Base-by-base conservation (phyloP, 2,888 invertebrate genomes). In the Ichneumon xanthorius region DNA sequence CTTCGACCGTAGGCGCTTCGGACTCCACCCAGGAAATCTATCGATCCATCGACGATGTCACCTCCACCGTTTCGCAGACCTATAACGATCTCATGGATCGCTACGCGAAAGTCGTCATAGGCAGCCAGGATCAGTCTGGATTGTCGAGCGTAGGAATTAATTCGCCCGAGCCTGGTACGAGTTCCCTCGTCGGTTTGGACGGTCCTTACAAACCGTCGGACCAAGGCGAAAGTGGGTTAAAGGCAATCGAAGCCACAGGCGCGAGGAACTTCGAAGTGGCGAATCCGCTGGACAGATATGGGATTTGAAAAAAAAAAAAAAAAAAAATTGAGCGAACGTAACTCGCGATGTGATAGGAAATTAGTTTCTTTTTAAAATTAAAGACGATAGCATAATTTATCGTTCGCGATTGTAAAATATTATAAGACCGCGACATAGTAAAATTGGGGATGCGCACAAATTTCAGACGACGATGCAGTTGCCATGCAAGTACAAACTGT, bases 1-100 rank as follows among this genome's bases (percentile, higher is more conserved):
- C 80, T 6, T 61, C 84, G 14, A 76, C 85, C 0, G 90, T 87
- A 73, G 87, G 87, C 1, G 87, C 89, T 48, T 80, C 53, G 4
- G 89, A 88, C 4, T 89, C 90, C 3, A 86, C 48, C 3, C 86
- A 87, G 4, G 88, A 89, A 2, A 89, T 90, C 33, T 90, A 87
- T 50, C 83, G 87, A 9, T 87, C 92, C 0, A 89, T 76, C 26
- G 89, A 90, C 26, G 88, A 90, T 22, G 81, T 87, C 0, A 73
- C 87, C 4, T 79, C 86, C 0, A 87, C 84, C 2, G 77, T 88
- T 0, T 88, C 89, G 0, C 88, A 80, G 40, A 81, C 77, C 1
- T 87, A 86, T 37, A 87, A 88, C 2, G 68, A 82, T 5, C 80
- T 88, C 4, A 75, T 68, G n/a, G 67, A 76, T 9, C 80, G 71